These are phyloP conservation scores for Hemiscyllium ocellatum DNA, from an alignment of 2,113 vertebrate genomes.

Conservation along the genomic window DNA sequence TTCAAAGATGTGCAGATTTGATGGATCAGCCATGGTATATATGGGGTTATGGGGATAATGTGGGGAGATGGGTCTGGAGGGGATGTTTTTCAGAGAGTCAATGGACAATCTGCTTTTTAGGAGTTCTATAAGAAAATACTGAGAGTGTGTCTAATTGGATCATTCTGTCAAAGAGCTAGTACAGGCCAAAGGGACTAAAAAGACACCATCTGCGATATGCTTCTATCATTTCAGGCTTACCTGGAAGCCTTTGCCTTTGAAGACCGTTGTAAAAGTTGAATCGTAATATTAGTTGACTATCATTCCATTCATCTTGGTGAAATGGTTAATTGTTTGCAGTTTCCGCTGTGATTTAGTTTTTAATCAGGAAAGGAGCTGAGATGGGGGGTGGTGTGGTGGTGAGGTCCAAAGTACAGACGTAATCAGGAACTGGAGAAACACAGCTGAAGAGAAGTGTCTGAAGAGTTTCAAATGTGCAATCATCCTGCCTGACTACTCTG, in stretches of 20 bases:
- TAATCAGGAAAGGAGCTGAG: neutral
- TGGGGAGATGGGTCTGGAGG: too few species aligned
- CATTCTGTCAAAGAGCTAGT: neutral
- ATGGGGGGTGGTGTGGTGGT: neutral
- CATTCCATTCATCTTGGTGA: neutral
- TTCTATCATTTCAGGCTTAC: neutral
- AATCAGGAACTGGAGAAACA: neutral
- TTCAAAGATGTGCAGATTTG: too few species aligned
- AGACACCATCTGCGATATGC: neutral
- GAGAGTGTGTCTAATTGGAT: neutral
- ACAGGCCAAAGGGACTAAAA: neutral
- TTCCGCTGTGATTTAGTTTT: neutral
- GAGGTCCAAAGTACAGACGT: neutral
- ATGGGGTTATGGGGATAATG: too few species aligned
- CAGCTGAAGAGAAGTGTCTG: neutral
- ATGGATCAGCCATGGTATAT: too few species aligned
- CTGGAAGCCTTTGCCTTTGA: neutral
- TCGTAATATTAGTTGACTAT: neutral
- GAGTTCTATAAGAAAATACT: neutral
- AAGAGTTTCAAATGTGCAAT: conserved; percentile 18
- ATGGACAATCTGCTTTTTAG: neutral
- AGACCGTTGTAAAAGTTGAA: neutral
- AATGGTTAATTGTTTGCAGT: neutral
- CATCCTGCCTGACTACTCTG: neutral
- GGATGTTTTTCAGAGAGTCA: too few species aligned